Evolutionary conservation across 2,888 invertebrate species (phyloP).

Genomic region (Atethmia centrago): DNA sequence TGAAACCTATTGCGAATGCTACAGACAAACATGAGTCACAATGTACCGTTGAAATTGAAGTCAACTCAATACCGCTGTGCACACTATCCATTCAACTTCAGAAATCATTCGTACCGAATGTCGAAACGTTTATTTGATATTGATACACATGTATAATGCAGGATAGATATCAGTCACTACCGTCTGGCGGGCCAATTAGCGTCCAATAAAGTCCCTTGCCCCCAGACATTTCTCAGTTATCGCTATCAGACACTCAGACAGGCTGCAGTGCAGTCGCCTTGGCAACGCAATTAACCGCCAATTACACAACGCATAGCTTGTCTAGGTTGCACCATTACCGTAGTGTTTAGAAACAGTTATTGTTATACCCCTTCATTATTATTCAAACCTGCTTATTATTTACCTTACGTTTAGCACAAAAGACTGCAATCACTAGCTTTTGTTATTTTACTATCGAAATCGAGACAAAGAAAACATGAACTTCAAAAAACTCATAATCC

Average conservation of each 20-base stretch:
- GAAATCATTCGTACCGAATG: constrained; percentile 54
- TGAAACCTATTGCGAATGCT: constrained; percentile 55
- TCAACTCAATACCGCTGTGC: constrained; percentile 45
- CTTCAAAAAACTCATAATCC: constrained; percentile 47
- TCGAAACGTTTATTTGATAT: constrained; percentile 56
- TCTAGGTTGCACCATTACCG: constrained; percentile 61
- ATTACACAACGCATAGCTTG: constrained; percentile 77
- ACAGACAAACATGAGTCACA: constrained; percentile 59
- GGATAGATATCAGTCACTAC: constrained; percentile 73
- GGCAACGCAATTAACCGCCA: constrained; percentile 79
- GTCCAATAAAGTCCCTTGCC: constrained; percentile 83
- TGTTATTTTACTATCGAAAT: constrained; percentile 21
- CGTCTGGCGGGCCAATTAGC: constrained; percentile 86
- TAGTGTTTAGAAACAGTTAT: constrained; percentile 61
- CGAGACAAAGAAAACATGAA: constrained; percentile 61
- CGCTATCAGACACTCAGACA: constrained; percentile 74
- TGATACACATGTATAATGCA: constrained; percentile 59
- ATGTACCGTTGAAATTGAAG: constrained; percentile 57
- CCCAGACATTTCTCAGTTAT: constrained; percentile 80
- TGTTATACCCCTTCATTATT: constrained; percentile 50
- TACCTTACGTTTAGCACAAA: constrained; percentile 25
- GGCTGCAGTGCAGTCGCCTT: constrained; percentile 74
- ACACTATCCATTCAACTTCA: constrained; percentile 49
- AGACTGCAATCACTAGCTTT: constrained; percentile 30
- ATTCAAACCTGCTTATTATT: constrained; percentile 49